Evolutionary conservation across 2,888 invertebrate genomes (phyloP).

Genomic region (Latheticus oryzae): DNA sequence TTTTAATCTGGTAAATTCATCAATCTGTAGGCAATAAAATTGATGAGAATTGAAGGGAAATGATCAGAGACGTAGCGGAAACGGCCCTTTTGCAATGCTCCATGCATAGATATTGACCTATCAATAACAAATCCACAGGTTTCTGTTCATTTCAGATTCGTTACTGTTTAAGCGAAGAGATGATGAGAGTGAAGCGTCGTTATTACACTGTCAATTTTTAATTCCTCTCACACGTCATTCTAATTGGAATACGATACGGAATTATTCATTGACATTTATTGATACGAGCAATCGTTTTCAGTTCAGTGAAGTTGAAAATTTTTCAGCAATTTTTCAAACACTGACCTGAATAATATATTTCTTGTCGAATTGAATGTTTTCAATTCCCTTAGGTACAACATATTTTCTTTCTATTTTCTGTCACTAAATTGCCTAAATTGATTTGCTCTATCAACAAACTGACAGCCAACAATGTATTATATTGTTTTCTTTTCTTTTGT

Average conservation of each 20-base stretch:
- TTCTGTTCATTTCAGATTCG: slow-evolving; percentile 43
- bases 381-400: slow-evolving; percentile 29
- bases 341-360: too few species aligned
- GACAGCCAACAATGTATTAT: slow-evolving; percentile 58
- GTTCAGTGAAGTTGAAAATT: neutral
- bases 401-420: slow-evolving; percentile 36
- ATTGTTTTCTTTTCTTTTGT: slow-evolving; percentile 57
- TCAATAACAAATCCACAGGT: slow-evolving; percentile 47
- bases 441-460: slow-evolving; percentile 55
- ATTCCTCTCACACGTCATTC: slow-evolving; percentile 38
- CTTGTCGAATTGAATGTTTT: too few species aligned
- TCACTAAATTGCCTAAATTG: slow-evolving; percentile 54
- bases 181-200: slow-evolving; percentile 35
- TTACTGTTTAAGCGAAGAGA: slow-evolving; percentile 37
- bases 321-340: slow-evolving; percentile 6
- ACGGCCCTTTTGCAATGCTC: slow-evolving; percentile 32
- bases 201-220: slow-evolving; percentile 42
- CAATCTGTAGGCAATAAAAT: slow-evolving; percentile 41
- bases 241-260: slow-evolving; percentile 36
- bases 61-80: slow-evolving; percentile 32
- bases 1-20: slow-evolving; percentile 41
- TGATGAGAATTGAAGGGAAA: slow-evolving; percentile 41
- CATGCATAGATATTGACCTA: slow-evolving; percentile 48
- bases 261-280: slow-evolving; percentile 28
- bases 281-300: slow-evolving; percentile 2